These are phyloP conservation scores for Limonius californicus DNA, from an alignment of 1,140 invertebrate genomes.

Conservation along the genomic window DNA sequence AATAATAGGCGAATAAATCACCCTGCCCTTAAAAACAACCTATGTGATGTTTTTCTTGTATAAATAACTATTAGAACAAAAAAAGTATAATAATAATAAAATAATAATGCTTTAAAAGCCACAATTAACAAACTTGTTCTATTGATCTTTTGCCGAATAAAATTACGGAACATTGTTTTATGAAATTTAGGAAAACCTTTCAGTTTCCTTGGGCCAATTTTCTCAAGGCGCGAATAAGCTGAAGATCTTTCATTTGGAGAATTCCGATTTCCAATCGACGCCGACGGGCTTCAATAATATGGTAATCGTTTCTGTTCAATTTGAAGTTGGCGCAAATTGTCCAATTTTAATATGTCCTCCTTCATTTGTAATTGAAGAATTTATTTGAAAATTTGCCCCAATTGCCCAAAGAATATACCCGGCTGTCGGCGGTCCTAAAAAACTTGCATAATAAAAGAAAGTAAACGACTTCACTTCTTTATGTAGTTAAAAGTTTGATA, in stretches of 20 bases:
- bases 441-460: no score
- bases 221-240: neutral
- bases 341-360: neutral
- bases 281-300: neutral
- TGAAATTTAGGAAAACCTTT: neutral
- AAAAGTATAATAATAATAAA: neutral
- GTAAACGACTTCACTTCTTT: neutral
- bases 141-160: no score
- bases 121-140: no score
- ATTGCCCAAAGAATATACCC: no score
- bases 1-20: no score
- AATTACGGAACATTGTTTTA: no score
- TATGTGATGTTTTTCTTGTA: no score
- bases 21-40: no score
- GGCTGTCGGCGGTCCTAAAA: no score
- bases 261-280: neutral
- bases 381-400: no score
- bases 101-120: no score
- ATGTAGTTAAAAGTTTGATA: constrained; percentile 1
- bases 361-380: neutral
- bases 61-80: neutral
- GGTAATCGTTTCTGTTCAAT: neutral
- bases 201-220: neutral
- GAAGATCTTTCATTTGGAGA: neutral
- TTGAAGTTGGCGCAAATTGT: neutral